Evolutionary conservation across 1,140 invertebrate species (phyloP), one percentile per base, ranked within the genome.

Genomic region (Achroia grisella): DNA sequence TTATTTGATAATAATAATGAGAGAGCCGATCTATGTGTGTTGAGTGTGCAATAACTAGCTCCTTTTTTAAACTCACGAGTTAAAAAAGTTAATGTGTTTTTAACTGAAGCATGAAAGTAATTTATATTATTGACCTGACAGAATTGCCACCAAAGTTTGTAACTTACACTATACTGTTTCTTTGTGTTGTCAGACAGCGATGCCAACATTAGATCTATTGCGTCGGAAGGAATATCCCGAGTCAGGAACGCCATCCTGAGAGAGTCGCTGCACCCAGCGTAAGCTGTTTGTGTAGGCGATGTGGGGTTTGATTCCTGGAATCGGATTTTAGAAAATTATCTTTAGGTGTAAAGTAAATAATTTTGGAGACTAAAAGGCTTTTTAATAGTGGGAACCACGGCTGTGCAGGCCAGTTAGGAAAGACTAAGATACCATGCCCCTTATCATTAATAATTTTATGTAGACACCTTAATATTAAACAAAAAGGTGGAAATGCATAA

Each of bases 121-220:
- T 62, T 37, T 5, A 55, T 36, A 8, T 52, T 58, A 17, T 66
- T 29, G 14, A 17, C 17, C 9, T 12, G 1, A 51, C 71, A 73
- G 52, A 69, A 79, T 0, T 39, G 6, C 59, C 70, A 70, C 70
- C 68, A 77, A 10, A 37, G 28, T 39, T 62, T 70, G 1, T 64
- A 42, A 10, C 52, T 49, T 1, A 39, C 37, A 13, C 62, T 50
- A 43, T 76, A 74, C 34, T 77, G 70, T 13, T 63, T 58, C 9
- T 62, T 36, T 1, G 70, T 73, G 12, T 45, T 53, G 3, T 62
- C 33, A 0, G 64, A 50, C 2, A 75, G 14, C 6, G 73, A 77
- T 0, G 57, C 49, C 30, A 69, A 11, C 37, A 65, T 51, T 8
- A 73, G 37, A 3, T 62, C 49, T 4, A 61, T 14, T 11, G 53